These are phyloP conservation scores for Equus quagga DNA, from an alignment of 2,113 vertebrate genomes.

Conservation along the genomic window DNA sequence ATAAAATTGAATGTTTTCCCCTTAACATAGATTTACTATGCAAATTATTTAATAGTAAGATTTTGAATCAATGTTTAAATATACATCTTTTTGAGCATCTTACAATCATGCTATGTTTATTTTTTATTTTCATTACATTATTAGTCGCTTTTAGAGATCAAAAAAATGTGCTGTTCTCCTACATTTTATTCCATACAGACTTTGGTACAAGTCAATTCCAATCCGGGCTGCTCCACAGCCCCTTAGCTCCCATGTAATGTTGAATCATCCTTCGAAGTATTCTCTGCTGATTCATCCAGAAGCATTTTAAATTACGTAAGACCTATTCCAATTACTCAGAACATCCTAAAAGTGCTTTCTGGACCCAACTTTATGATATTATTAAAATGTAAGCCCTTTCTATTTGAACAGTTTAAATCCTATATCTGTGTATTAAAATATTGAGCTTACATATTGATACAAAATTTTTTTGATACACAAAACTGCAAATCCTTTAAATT, in stretches of 20 bases:
- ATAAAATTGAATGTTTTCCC: not conserved
- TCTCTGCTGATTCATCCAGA: conserved; percentile 53
- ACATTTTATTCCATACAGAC: not conserved
- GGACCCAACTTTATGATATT: conserved; percentile 36
- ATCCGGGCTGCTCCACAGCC: not conserved
- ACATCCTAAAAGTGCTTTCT: not conserved
- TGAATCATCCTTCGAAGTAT: conserved; percentile 49
- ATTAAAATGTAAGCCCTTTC: conserved; percentile 40
- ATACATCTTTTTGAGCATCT: not conserved
- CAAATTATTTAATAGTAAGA: not conserved
- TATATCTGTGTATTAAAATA: not conserved
- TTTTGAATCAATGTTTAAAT: not conserved
- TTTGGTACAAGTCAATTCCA: conserved; percentile 41
- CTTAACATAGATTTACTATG: not conserved
- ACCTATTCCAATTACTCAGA: conserved; percentile 34
- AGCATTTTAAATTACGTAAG: conserved; percentile 60
- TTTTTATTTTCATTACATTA: conserved; percentile 1
- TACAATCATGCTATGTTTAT: not conserved
- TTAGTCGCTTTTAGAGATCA: not conserved
- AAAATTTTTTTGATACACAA: not conserved
- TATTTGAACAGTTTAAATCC: not conserved
- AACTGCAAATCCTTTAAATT: not conserved
- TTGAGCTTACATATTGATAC: not conserved
- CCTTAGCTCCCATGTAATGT: not conserved
- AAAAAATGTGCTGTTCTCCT: not conserved